Evolutionary conservation across 2,888 invertebrate species (phyloP).

Genomic region (Acrobasis repandana): DNA sequence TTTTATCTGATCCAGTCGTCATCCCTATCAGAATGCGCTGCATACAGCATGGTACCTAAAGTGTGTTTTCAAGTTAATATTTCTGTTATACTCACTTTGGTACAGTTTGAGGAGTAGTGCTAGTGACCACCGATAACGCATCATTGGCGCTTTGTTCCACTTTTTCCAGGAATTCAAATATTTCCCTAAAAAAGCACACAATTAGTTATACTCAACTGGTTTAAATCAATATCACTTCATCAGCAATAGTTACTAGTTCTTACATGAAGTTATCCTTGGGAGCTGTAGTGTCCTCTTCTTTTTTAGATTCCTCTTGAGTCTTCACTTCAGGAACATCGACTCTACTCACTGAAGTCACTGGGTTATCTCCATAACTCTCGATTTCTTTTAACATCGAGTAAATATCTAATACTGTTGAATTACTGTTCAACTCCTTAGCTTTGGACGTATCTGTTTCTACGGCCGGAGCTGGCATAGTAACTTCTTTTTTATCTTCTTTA

Average conservation of each 20-base stretch:
- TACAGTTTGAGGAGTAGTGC: conserved; percentile 62
- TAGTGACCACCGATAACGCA: conserved; percentile 70
- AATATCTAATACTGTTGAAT: conserved; percentile 74
- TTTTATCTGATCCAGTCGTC: too few relatives aligned
- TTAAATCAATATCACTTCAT: too few relatives aligned
- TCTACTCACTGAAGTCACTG: conserved; percentile 51
- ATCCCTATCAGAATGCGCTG: too few relatives aligned
- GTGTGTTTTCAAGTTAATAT: neutral
- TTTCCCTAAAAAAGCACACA: conserved; percentile 69
- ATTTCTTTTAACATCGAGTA: conserved; percentile 80
- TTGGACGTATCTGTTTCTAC: conserved; percentile 40
- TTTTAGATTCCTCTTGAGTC: conserved; percentile 41
- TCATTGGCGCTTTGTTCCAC: conserved; percentile 83
- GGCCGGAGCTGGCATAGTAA: neutral
- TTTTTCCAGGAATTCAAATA: conserved; percentile 86
- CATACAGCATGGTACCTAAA: too few relatives aligned
- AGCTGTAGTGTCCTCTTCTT: conserved; percentile 48
- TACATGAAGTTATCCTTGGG: conserved; percentile 75
- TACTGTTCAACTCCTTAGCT: conserved; percentile 54
- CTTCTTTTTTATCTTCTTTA: neutral
- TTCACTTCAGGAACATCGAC: conserved; percentile 37
- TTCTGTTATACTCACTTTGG: conserved; percentile 59
- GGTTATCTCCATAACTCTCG: conserved; percentile 72
- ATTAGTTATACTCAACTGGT: too few relatives aligned
- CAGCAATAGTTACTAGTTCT: conserved; percentile 41